Evolutionary conservation across 2,797 vertebrate genomes (phyloP), one percentile per base, ranked within the genome.

Genomic region (Amphiprion clarkii): DNA sequence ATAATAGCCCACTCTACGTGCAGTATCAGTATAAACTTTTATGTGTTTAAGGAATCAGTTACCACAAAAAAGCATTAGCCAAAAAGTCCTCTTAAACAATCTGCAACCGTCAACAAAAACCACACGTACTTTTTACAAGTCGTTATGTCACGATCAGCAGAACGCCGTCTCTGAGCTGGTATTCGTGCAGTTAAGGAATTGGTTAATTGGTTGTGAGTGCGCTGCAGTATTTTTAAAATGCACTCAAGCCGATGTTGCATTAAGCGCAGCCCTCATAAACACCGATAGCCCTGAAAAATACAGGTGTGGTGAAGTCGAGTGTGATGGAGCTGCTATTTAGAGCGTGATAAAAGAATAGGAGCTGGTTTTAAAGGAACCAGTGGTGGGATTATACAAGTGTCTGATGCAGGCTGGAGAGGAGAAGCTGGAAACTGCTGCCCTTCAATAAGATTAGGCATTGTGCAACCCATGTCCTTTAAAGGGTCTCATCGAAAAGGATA

Each of bases 371-470:
- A 88, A 82, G 76, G 86, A 82, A 81, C 27, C 27, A 27, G 27
- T 3, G 17, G 59, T 19, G 39, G 13, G 64, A 16, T 14, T 36
- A 62, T 51, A 21, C 59, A 69, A 70, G 56, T 33, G 12, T 66
- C 59, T 52, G 39, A 44, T 31, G 61, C 2, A 54, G 59, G 65
- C 52, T 31, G 64, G 25, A 71, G 66, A 53, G 64, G 52, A 40
- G 51, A 31, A 3, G 48, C n/a, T 68, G 79, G 25, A 73, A 61
- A 40, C 64, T 21, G 33, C 63, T 61, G 59, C 21, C 46, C 51
- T 76, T 25, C 60, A 88, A 76, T 78, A 72, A 81, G 60, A 64
- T 64, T 74, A 75, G 55, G 36, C 55, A 70, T 86, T 87, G 68
- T 69, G 78, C 75, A 83, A 85, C 54, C 17, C 2, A 9, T 71